Evolutionary conservation across 1,140 invertebrate genomes (phyloP), one percentile per base, ranked within the genome.

Genomic region (Nixonia krombeini): DNA sequence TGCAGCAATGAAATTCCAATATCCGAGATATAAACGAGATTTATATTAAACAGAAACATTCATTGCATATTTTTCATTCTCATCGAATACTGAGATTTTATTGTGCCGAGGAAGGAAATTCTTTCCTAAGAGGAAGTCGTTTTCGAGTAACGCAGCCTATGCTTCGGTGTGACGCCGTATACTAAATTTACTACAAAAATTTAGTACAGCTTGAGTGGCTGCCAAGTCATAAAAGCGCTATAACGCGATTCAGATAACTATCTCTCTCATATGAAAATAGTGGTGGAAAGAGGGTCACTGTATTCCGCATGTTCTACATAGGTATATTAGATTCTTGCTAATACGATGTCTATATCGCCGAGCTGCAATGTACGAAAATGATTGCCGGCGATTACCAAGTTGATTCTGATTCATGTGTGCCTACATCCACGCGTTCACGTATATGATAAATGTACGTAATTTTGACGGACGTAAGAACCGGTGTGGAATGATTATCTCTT

Each of bases 401-500:
- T 44, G 40, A 40, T 52, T 65, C 25, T 41, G 26, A 45, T 45
- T 21, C 12, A 35, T 40, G 26, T 44, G 18, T 26, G 12, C 13
- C 33, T 21, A 35, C 31, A 9, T 42, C 12, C 8, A 55, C 15
- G 46, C 21, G 61, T 73, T 65, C 73, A 70, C 74, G 73, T 72
- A 42, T 46, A 28, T 38, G 62, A 68, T 47, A 72, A 58, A 72
- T 72, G 72, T n/a, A n/a, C n/a, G n/a, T 68, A 75, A 72, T 70
- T 76, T 72, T 73, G 64, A 68, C 50, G 72, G 70, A 70, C 64
- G 53, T 37, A 50, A 46, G 47, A 70, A 47, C 64, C 41, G 57
- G 57, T 52, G 56, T 49, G 46, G 64, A 73, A 68, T 69, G 64
- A 78, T 79, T 80, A 80, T 80, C 78, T 80, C 68, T 63, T 61